These are phyloP conservation scores for Acanthornis magna DNA, from an alignment of 2,797 vertebrate genomes.

Conservation along the genomic window DNA sequence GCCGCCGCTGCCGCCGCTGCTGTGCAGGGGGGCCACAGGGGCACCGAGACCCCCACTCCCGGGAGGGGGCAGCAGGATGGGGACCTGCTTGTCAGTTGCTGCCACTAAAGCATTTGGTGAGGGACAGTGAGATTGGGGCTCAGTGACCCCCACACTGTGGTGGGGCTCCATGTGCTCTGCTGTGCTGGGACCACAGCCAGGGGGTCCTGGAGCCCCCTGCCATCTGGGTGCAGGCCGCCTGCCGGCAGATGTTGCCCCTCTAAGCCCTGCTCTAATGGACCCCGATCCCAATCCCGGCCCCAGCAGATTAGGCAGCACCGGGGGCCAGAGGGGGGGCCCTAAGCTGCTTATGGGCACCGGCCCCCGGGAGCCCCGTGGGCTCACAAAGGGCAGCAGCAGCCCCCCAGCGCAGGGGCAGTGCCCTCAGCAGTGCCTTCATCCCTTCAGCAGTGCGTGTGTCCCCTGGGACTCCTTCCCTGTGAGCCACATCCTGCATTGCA, in stretches of 20 bases:
- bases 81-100: accelerated
- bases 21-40: accelerated
- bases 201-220: background rate
- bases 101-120: accelerated
- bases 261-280: constrained; percentile 24
- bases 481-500: background rate
- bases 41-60: background rate
- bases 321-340: background rate
- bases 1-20: background rate
- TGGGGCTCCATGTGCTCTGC: background rate
- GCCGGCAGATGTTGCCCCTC: constrained; percentile 44
- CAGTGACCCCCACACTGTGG: accelerated
- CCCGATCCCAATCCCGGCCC: background rate
- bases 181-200: accelerated
- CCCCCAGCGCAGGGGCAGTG: accelerated
- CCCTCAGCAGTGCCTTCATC: accelerated
- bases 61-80: background rate
- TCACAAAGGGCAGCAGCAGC: background rate
- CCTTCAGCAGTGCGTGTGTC: accelerated
- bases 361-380: background rate
- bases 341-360: background rate
- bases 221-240: background rate
- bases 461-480: accelerated
- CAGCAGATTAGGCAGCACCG: background rate
- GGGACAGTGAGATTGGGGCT: accelerated